Evolutionary conservation across 2,113 vertebrate genomes (phyloP).

Genomic region (Synchiropus splendidus): DNA sequence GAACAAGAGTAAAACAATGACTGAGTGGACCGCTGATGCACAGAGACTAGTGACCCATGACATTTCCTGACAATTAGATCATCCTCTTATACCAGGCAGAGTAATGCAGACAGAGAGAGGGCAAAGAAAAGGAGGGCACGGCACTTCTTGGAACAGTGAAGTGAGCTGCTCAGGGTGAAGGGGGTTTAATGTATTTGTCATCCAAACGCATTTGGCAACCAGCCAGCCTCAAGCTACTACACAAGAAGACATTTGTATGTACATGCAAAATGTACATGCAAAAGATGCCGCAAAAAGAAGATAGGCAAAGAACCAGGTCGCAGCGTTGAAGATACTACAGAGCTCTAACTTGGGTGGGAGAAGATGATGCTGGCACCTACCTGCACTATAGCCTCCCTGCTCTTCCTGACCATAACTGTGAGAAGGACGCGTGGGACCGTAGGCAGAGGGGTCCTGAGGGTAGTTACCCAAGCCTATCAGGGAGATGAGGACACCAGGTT

Average conservation of each 20-base stretch:
- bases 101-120: conserved; percentile 55
- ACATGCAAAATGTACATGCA: conserved; percentile 63
- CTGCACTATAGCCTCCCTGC: conserved; percentile 82
- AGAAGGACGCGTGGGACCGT: conserved; percentile 80
- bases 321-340: conserved; percentile 51
- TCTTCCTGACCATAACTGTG: conserved; percentile 85
- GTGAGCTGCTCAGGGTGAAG: conserved; percentile 36
- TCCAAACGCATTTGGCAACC: conserved; percentile 13
- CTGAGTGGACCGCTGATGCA: conserved; percentile 45
- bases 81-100: conserved; percentile 70
- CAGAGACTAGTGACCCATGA: conserved; percentile 48
- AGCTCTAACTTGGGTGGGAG: conserved; percentile 61
- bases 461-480: conserved; percentile 81
- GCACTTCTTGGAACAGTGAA: conserved; percentile 51
- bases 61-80: conserved; percentile 67
- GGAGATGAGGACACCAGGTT: conserved; percentile 81
- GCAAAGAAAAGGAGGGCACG: conserved; percentile 40
- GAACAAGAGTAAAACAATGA: conserved; percentile 23
- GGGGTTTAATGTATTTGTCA: conserved; percentile 18
- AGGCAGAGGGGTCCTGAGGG: conserved; percentile 84
- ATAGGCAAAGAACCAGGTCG: conserved; percentile 31
- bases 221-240: conserved; percentile 46
- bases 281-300: conserved; percentile 39
- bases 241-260: conserved; percentile 44
- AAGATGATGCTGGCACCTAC: conserved; percentile 75